Percentiles rank a stretch among this genome's conserved stretches.
Evolutionary conservation across 2,888 invertebrate genomes (phyloP).

Genomic region (Calliopum simillimum): DNA sequence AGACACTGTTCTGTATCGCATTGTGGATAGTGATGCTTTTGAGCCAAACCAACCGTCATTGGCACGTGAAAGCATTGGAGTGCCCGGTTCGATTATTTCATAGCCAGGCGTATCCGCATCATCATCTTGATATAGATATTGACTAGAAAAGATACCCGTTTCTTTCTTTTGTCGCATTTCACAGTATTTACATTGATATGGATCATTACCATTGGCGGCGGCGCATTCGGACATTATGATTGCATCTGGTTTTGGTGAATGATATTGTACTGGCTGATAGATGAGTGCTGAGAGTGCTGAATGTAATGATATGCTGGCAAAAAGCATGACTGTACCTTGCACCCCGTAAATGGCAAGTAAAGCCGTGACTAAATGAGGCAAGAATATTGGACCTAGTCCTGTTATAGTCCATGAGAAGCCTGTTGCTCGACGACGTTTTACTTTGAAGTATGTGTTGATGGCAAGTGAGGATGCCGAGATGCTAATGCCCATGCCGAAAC

Average conservation of each 20-base stretch:
- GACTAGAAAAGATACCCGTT: constrained; percentile 69
- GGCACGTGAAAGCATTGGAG: constrained; percentile 74
- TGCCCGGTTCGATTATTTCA: constrained; percentile 76
- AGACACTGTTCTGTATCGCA: constrained; percentile 55
- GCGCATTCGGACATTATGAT: neutral
- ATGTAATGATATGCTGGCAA: constrained; percentile 76
- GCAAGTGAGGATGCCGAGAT: constrained; percentile 78
- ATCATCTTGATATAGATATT: constrained; percentile 70
- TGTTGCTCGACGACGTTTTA: constrained; percentile 76
- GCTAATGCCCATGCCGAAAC: constrained; percentile 74
- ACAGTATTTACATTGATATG: constrained; percentile 58
- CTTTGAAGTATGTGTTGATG: constrained; percentile 80
- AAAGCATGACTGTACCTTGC: constrained; percentile 76
- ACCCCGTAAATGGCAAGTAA: constrained; percentile 74
- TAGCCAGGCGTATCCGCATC: constrained; percentile 74
- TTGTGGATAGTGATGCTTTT: constrained; percentile 54
- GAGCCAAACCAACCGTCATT: constrained; percentile 68
- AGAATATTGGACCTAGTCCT: constrained; percentile 78
- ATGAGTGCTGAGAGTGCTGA: constrained; percentile 76
- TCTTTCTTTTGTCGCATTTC: constrained; percentile 56
- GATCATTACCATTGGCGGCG: neutral
- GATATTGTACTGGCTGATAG: constrained; percentile 80
- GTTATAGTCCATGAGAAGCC: constrained; percentile 80
- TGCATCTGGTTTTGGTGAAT: constrained; percentile 66
- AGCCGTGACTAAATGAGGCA: constrained; percentile 78